phyloP scores from a whole-genome alignment of 2,888 invertebrate species.

The Flabesymbios commensalis region DNA sequence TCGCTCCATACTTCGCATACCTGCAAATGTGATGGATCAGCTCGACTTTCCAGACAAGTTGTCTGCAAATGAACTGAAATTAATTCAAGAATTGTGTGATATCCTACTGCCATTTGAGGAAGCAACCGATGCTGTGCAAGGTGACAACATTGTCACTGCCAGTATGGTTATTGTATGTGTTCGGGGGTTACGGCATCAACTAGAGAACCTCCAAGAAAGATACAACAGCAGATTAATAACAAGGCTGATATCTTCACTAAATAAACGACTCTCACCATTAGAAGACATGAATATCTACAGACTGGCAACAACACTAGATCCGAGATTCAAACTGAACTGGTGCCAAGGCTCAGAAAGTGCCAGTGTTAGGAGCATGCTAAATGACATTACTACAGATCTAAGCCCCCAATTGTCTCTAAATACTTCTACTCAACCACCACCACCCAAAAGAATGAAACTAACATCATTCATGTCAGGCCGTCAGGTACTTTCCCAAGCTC shows the following conservation, averaged over 20 bases:
- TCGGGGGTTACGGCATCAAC: not conserved
- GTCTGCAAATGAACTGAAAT: not conserved
- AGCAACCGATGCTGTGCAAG: not conserved
- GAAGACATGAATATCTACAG: not conserved
- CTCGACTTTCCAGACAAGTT: conserved; percentile 7
- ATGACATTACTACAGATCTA: too few species aligned
- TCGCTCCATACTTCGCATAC: conserved; percentile 4
- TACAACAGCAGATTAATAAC: not conserved
- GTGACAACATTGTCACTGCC: not conserved
- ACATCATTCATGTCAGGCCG: not conserved
- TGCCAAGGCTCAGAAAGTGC: not conserved
- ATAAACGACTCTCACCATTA: not conserved
- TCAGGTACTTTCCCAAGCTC: not conserved
- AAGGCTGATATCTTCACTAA: not conserved
- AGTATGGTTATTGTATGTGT: not conserved
- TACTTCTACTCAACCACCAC: not conserved
- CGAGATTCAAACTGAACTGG: conserved; percentile 1
- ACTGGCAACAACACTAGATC: not conserved
- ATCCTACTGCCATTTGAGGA: not conserved
- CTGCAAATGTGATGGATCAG: not conserved
- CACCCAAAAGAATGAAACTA: not conserved
- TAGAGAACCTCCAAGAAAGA: not conserved
- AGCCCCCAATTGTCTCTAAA: too few species aligned
- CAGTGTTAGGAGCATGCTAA: too few species aligned
- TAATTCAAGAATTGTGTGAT: too few species aligned